These are phyloP conservation scores for Labia minor DNA, from an alignment of 2,888 invertebrate genomes.

Conservation along the genomic window DNA sequence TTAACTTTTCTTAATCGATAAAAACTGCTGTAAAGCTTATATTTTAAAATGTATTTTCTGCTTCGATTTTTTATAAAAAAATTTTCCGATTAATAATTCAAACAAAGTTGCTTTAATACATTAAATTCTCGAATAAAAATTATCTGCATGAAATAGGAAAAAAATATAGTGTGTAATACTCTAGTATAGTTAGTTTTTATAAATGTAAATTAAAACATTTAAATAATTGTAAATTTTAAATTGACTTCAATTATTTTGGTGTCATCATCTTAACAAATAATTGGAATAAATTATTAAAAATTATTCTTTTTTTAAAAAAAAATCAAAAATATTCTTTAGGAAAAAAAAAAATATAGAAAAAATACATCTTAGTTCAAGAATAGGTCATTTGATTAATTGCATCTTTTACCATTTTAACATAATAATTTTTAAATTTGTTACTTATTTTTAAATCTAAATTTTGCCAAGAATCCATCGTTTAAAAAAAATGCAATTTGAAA, in stretches of 20 bases:
- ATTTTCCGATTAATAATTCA: no score
- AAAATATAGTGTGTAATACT: background rate
- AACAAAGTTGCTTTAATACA: no score
- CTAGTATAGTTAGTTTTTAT: background rate
- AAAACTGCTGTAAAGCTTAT: constrained; percentile 40
- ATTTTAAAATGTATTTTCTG: background rate
- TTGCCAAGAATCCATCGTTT: no score
- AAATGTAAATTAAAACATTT: background rate
- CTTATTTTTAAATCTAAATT: background rate
- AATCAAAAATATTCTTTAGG: background rate
- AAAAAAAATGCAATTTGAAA: no score
- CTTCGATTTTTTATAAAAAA: background rate
- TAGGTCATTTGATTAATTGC: background rate
- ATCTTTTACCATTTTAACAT: background rate
- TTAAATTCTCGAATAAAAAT: background rate
- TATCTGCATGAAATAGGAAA: background rate
- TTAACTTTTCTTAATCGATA: constrained; percentile 32
- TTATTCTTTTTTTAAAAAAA: no score
- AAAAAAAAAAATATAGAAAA: background rate
- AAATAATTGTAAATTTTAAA: background rate
- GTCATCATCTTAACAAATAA: background rate
- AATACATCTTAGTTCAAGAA: background rate
- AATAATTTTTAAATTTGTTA: background rate
- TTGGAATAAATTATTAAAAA: background rate
- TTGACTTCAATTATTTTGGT: background rate